Conservation (phyloP, 2,888 invertebrate species). For the Balanococcus diminutus region DNA sequence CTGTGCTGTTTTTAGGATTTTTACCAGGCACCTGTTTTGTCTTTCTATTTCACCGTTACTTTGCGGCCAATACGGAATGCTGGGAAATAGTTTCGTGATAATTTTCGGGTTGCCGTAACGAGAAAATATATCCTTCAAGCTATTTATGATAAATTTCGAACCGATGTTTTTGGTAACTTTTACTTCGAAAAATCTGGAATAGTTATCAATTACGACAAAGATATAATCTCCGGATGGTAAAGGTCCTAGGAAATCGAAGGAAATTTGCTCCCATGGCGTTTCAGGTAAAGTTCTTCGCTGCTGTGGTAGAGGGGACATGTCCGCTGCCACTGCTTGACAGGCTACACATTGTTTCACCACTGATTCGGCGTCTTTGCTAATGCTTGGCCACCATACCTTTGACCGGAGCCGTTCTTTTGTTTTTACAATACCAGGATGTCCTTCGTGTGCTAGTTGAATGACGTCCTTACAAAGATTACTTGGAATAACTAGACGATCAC, state of each 20-base stretch:
- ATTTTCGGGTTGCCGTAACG: not conserved
- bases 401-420: constrained; percentile 43
- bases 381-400: constrained; percentile 53
- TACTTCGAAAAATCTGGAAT: not conserved
- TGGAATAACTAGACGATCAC: not conserved
- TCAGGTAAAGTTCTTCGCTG: not conserved
- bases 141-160: not conserved
- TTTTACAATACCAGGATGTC: constrained; percentile 38
- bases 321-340: constrained; percentile 28
- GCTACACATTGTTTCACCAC: not conserved
- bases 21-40: not conserved
- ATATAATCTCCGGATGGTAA: not conserved
- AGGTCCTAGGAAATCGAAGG: not conserved
- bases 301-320: not conserved
- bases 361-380: constrained; percentile 16
- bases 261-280: constrained; percentile 29
- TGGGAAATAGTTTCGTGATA: not conserved
- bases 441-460: not conserved
- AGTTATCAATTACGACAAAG: constrained; percentile 6
- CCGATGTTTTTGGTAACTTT: not conserved
- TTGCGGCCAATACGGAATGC: not conserved
- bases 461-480: not conserved
- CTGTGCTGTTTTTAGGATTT: not conserved
- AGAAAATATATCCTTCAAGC: not conserved
- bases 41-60: constrained; percentile 31